Conservation (phyloP, 2,113 vertebrate genomes). For the Pteropus alecto region DNA sequence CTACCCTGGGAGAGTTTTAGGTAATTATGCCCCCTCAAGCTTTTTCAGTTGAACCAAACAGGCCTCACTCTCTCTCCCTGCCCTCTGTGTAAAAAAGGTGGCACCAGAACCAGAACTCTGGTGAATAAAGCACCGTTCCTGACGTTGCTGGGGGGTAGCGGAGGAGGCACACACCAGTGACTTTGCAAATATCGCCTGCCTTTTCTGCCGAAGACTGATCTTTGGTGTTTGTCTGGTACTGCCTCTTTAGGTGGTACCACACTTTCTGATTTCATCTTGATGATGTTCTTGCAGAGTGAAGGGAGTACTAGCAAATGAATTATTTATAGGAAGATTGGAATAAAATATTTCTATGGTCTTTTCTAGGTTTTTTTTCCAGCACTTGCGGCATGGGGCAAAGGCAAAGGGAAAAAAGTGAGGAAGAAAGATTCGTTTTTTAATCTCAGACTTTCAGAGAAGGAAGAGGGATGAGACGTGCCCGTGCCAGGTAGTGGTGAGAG, state of each 20-base stretch:
- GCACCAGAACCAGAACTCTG: not conserved
- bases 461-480: not conserved
- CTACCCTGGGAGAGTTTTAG: not conserved
- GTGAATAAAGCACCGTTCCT: accelerated
- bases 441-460: not conserved
- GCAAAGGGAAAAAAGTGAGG: not conserved
- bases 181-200: not conserved
- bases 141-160: not conserved
- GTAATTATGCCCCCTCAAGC: not conserved
- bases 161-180: accelerated
- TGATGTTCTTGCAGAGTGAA: not conserved
- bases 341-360: too few species aligned
- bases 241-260: not conserved
- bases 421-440: not conserved
- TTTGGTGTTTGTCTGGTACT: not conserved
- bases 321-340: not conserved
- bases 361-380: not conserved
- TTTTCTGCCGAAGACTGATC: not conserved
- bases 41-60: not conserved
- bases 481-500: accelerated
- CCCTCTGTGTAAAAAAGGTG: too few species aligned
- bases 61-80: not conserved
- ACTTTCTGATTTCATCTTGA: not conserved
- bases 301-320: not conserved
- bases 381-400: not conserved